Conservation (phyloP, 2,888 invertebrate genomes). For the Holacanthella duospinosa region DNA sequence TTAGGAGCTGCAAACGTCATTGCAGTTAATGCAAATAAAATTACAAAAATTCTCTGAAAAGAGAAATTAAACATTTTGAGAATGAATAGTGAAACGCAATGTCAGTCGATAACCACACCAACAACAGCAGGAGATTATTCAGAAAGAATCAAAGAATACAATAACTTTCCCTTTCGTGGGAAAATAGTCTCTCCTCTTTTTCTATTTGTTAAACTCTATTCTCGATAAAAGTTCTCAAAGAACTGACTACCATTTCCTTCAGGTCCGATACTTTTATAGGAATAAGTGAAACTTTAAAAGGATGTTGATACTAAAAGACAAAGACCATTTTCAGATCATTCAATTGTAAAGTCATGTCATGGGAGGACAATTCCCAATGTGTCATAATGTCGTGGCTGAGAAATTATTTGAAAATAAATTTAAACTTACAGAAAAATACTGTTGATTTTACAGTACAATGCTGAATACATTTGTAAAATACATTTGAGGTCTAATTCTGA, state of each 20-base stretch:
- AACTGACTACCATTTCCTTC: neutral
- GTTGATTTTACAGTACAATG: neutral
- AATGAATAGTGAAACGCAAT: neutral
- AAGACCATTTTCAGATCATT: neutral
- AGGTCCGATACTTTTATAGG: conserved; percentile 5
- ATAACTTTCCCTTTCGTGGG: conserved; percentile 7
- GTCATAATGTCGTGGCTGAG: neutral
- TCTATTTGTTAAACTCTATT: neutral
- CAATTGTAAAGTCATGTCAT: neutral
- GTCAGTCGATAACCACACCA: neutral
- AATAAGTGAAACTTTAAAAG: conserved; percentile 7
- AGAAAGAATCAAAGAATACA: neutral
- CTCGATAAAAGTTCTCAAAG: neutral
- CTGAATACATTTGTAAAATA: neutral
- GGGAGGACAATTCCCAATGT: neutral
- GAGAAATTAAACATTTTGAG: too few species aligned
- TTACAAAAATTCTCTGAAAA: neutral
- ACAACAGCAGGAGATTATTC: neutral
- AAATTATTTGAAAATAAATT: too few species aligned
- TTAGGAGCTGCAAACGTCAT: neutral
- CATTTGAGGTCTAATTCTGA: neutral
- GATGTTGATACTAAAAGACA: neutral
- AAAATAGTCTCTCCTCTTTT: neutral
- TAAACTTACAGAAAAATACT: too few species aligned
- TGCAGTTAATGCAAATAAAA: neutral